Conservation (phyloP, 1,140 invertebrate species). For the Aphelenchoides besseyi region DNA sequence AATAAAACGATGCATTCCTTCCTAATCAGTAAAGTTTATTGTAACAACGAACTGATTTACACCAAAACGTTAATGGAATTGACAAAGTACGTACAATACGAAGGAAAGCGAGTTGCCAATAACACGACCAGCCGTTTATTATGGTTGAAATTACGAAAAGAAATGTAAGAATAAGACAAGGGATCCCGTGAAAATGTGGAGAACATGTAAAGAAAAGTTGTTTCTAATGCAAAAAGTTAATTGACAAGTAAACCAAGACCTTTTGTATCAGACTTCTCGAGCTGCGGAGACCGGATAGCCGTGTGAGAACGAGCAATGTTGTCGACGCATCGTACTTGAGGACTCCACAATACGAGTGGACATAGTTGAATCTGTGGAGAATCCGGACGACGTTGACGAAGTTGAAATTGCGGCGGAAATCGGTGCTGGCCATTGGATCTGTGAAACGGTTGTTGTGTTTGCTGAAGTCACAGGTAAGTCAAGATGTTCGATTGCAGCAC, state of each 20-base stretch:
- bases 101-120: too few species aligned
- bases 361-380: slow-evolving; percentile 15
- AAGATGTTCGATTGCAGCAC: slow-evolving; percentile 15
- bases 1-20: too few species aligned
- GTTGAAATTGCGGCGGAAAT: slow-evolving; percentile 1
- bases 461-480: slow-evolving; percentile 8
- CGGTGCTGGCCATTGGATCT: not conserved
- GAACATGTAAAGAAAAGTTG: not conserved
- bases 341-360: not conserved
- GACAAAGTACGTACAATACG: too few species aligned
- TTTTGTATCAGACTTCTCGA: not conserved
- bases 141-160: too few species aligned
- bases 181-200: not conserved
- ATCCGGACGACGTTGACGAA: slow-evolving; percentile 24
- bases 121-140: too few species aligned
- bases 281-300: not conserved
- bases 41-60: too few species aligned
- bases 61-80: too few species aligned
- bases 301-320: slow-evolving; percentile 4
- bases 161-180: too few species aligned
- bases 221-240: not conserved
- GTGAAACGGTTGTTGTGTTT: not conserved
- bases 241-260: too few species aligned
- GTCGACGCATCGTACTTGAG: not conserved
- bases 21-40: too few species aligned